Base-by-base conservation (phyloP, 2,888 invertebrate species). In the Oscheius onirici region DNA sequence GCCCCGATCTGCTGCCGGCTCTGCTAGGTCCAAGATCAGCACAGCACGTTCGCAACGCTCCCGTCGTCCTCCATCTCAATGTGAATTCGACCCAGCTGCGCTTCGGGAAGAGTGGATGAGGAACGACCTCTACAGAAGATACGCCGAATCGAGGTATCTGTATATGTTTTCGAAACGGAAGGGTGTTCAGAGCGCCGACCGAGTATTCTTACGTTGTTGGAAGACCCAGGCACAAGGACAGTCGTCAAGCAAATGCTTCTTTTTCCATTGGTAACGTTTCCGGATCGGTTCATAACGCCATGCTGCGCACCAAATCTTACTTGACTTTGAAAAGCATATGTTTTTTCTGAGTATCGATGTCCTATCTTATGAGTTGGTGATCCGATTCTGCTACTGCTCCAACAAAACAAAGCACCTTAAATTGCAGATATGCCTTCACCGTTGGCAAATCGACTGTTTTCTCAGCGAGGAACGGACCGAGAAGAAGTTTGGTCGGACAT, bases 91-190 rank as follows among this genome's bases (percentile, higher is more conserved):
- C 15, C 63, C 63, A 6, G 28, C 34, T 13, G 49, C 49, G 1
- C 46, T 63, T 44, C 44, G 63, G 26, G 63, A 63, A 49, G 49
- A 63, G 46, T 63, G 63, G 63, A 22, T 63, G n/a, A 24, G 63
- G 26, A 63, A 49, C 49, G 49, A 22, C 6, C 11, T 49, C 10
- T 41, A 58, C 34, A 58, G 58, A 20, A 22, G 15, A n/a, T 49
- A 63, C n/a, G 63, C 24, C 6, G 34, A 49, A 15, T 63, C 63
- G 2, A 46, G 63, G 63, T 63, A 49, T 3, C 3, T 24, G 22
- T 22, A 3, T 11, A 17, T 20, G 11, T 6, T 17, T 24, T 26
- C 10, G 8, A 24, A 22, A 11, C 26, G 20, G n/a, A n/a, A 26
- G 5, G 6, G 3, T 26, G n/a, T 63, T 49, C n/a, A 63, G 63